Base-by-base conservation (phyloP, 2,113 vertebrate genomes). In the Pedetes capensis region DNA sequence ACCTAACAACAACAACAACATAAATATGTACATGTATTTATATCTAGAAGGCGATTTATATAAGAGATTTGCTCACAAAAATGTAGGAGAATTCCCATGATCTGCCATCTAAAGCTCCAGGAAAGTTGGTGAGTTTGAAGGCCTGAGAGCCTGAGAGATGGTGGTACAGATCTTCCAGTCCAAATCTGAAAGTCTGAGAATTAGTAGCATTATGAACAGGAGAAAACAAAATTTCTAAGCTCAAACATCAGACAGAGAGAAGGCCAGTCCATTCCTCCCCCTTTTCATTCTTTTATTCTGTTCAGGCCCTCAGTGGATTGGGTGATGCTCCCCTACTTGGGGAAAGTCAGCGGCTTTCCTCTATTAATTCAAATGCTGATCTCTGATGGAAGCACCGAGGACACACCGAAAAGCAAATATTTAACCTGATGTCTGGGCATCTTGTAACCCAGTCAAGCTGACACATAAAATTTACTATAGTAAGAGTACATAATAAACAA, bases 1-100 rank as follows among this genome's bases (percentile, higher is more conserved):
- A n/a, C n/a, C n/a, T n/a, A n/a, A n/a, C n/a, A n/a, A n/a, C n/a
- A n/a, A n/a, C n/a, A n/a, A n/a, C n/a, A n/a, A n/a, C n/a, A n/a
- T n/a, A n/a, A n/a, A n/a, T n/a, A 13, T 57, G 18, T 47, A 23
- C 23, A 3, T 55, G 75, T 53, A 39, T 55, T 1, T 78, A 8
- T 76, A 61, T 55, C 6, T 53, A 53, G 86, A 64, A 75, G 44
- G 71, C 51, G n/a, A 64, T n/a, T 87, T 93, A 42, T 72, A 44
- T 34, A 44, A 80, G 32, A 14, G 49, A 63, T 71, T 49, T 14
- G 29, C 29, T 87, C 14, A 80, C 2, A 72, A 5, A 34, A 14
- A 81, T 57, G 69, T 13, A 12, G 55, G 63, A 11, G 25, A 34
- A 53, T 17, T 14, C 20, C 57, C 37, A 39, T 10, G 2, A 18